Evolutionary conservation across 2,113 vertebrate species (phyloP), one percentile per base, ranked within the genome.

Genomic region (Bucco capensis): DNA sequence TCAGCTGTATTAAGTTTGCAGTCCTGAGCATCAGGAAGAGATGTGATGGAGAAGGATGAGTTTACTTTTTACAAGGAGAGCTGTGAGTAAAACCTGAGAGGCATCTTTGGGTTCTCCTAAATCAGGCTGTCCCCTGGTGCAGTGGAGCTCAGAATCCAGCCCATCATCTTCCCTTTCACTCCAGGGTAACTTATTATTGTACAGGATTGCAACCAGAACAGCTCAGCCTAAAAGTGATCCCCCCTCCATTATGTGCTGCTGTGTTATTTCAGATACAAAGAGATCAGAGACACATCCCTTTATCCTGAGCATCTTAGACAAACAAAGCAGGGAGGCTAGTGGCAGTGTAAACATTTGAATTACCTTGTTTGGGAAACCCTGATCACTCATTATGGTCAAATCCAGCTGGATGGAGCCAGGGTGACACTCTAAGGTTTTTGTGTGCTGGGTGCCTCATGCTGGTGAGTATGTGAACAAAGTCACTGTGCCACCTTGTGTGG

Each of bases 401-500:
- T 69, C 65, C 84, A 74, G 60, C 81, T 89, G 92, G 23, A 80
- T 56, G 72, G 73, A 90, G 77, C 58, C 76, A 35, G 58, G 83
- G 69, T 19, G 65, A 56, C 46, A 49, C 87, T 77, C 38, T 2
- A 51, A 69, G 86, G 21, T 8, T 88, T 85, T 73, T 47, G 10
- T 70, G 50, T 88, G 80, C 64, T 66, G 91, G 72, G 83, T 6
- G 57, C n/a, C n/a, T n/a, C 5, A 5, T 8, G 30, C 27, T 71
- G 35, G 47, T 42, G 57, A 58, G 69, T 11, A 1, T 28, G 37
- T 13, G 72, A 74, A 0, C 14, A 0, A 1, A 12, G 69, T 33
- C 56, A 6, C 13, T 0, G 2, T 23, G 38, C 35, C 24, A 0
- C 9, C 31, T 31, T 2, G 0, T 21, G 50, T 0, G 8, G 60